These are phyloP conservation scores for Heliconius charithonia DNA, from an alignment of 2,888 invertebrate genomes.

Conservation along the genomic window DNA sequence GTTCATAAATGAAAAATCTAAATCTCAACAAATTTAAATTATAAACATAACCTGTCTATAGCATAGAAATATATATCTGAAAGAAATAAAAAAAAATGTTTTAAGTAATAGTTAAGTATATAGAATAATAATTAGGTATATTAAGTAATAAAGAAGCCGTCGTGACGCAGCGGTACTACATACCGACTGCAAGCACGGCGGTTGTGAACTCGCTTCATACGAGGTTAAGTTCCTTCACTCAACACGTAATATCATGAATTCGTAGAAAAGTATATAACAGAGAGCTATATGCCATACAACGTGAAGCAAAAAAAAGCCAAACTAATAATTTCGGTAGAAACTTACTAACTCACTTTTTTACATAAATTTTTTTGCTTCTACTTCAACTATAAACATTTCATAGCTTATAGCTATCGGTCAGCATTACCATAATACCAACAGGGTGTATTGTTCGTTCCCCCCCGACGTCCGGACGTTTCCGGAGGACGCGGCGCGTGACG, in stretches of 20 bases:
- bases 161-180: background rate
- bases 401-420: conserved; percentile 47
- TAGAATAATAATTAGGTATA: background rate
- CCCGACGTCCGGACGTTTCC: conserved; percentile 59
- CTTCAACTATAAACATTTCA: conserved; percentile 36
- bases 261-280: no score
- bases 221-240: background rate
- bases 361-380: conserved; percentile 24
- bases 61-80: no score
- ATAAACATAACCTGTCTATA: background rate
- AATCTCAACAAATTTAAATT: background rate
- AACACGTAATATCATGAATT: background rate
- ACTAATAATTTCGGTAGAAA: background rate
- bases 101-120: no score
- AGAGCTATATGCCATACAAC: no score
- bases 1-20: no score
- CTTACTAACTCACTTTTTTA: background rate
- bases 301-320: no score
- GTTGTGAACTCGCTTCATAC: background rate
- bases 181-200: background rate
- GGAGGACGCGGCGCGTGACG: conserved; percentile 64
- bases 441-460: conserved; percentile 47
- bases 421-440: conserved; percentile 52
- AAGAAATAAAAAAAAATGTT: background rate
- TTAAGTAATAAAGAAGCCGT: background rate